phyloP scores from a whole-genome alignment of 2,888 invertebrate species.

The Archaeoteleia sp. region DNA sequence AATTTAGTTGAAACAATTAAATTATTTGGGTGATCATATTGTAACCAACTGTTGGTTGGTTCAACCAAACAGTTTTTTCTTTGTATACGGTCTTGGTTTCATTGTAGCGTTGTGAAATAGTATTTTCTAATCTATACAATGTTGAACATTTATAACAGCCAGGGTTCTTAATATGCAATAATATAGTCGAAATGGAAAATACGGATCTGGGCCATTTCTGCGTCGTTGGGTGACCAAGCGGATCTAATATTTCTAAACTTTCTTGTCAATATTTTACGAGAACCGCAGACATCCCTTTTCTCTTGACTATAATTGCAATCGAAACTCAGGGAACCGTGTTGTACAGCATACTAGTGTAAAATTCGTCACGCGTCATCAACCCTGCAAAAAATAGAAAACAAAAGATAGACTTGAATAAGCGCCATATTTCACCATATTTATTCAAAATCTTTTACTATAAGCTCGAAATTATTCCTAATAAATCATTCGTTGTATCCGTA shows the following conservation, averaged over 20 bases:
- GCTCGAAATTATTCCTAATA: not conserved
- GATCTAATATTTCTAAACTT: constrained; percentile 63
- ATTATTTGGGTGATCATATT: too few species aligned
- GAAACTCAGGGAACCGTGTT: constrained; percentile 38
- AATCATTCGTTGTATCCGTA: constrained; percentile 7
- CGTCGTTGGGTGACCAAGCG: constrained; percentile 57
- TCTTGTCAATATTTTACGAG: constrained; percentile 61
- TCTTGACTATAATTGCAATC: constrained; percentile 39
- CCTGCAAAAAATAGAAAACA: constrained; percentile 34
- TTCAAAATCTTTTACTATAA: not conserved
- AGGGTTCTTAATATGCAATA: too few species aligned
- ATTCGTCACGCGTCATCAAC: constrained; percentile 50
- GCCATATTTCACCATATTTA: constrained; percentile 22
- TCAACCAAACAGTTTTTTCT: too few species aligned
- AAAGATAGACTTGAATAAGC: constrained; percentile 22
- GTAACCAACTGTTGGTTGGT: too few species aligned
- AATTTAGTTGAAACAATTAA: too few species aligned
- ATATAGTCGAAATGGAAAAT: constrained; percentile 21
- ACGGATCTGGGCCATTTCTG: constrained; percentile 52
- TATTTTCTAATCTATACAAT: too few species aligned
- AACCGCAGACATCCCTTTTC: constrained; percentile 43
- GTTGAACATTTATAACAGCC: too few species aligned
- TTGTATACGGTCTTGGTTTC: too few species aligned
- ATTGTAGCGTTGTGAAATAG: too few species aligned
- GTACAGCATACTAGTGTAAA: constrained; percentile 24